Evolutionary conservation across 2,888 invertebrate genomes (phyloP).

Genomic region (Taphrorychus bicolor): DNA sequence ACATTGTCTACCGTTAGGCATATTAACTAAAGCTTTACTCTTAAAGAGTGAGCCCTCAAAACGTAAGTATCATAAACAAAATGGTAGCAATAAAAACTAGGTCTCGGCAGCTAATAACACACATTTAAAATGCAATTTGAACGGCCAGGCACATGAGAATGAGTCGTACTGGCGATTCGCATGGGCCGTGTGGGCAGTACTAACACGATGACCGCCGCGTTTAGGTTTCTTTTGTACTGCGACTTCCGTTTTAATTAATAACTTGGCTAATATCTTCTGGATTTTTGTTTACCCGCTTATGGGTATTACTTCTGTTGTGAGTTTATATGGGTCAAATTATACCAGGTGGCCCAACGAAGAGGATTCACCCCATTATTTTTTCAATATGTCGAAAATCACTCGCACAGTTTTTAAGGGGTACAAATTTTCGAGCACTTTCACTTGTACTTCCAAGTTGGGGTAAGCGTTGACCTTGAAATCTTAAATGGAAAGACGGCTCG

Average conservation of each 20-base stretch:
- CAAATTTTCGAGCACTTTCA: too few species aligned
- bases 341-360: too few species aligned
- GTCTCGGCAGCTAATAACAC: constrained; percentile 53
- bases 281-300: not conserved
- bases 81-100: constrained; percentile 47
- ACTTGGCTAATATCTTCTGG: not conserved
- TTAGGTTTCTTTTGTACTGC: constrained; percentile 26
- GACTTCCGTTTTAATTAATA: constrained; percentile 38
- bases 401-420: too few species aligned
- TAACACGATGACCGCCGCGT: constrained; percentile 23
- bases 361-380: too few species aligned
- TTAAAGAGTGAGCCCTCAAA: not conserved
- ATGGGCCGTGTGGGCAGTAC: constrained; percentile 57
- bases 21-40: not conserved
- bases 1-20: constrained; percentile 9
- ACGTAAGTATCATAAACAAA: constrained; percentile 39
- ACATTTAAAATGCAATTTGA: constrained; percentile 54
- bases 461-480: too few species aligned
- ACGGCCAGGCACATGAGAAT: constrained; percentile 58
- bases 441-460: too few species aligned
- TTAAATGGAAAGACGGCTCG: too few species aligned
- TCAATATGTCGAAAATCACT: too few species aligned
- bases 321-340: too few species aligned
- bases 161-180: constrained; percentile 57
- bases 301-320: too few species aligned